phyloP scores from a whole-genome alignment of 2,797 vertebrate genomes.

The Sciurus vulgaris region DNA sequence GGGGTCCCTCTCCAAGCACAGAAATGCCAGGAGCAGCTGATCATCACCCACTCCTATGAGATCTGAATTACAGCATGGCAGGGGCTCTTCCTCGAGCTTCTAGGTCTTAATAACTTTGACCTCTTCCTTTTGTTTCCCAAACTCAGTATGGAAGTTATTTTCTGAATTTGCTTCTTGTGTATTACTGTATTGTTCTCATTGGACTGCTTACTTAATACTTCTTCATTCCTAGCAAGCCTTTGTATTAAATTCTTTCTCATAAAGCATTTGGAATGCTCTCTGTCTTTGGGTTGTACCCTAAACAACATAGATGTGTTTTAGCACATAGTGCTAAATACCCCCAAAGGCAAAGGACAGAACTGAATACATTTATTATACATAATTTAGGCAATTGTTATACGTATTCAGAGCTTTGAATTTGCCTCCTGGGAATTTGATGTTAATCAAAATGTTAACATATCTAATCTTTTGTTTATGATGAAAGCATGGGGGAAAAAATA shows the following conservation, averaged over 20 bases:
- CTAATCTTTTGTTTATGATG: conserved; percentile 15
- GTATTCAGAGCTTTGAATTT: background rate
- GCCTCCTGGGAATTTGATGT: background rate
- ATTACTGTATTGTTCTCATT: background rate
- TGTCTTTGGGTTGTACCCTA: background rate
- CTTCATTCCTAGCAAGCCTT: background rate
- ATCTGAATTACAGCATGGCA: background rate
- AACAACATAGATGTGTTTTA: background rate
- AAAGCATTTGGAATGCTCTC: background rate
- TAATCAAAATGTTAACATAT: conserved; percentile 36
- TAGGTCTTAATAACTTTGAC: background rate
- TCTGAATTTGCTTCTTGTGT: background rate
- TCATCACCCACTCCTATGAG: fast-evolving
- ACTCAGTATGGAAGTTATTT: background rate
- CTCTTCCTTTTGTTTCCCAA: background rate
- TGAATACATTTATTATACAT: background rate
- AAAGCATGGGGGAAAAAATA: background rate
- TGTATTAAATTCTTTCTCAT: background rate
- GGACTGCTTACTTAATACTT: background rate
- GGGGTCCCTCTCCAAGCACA: background rate
- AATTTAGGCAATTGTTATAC: background rate
- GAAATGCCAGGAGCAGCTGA: background rate
- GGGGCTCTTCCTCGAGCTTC: background rate
- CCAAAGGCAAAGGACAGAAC: background rate
- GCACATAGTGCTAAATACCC: background rate